Percentiles rank a stretch among this genome's conserved stretches.
Evolutionary conservation across 2,888 invertebrate genomes (phyloP).

Genomic region (Amiota minor): DNA sequence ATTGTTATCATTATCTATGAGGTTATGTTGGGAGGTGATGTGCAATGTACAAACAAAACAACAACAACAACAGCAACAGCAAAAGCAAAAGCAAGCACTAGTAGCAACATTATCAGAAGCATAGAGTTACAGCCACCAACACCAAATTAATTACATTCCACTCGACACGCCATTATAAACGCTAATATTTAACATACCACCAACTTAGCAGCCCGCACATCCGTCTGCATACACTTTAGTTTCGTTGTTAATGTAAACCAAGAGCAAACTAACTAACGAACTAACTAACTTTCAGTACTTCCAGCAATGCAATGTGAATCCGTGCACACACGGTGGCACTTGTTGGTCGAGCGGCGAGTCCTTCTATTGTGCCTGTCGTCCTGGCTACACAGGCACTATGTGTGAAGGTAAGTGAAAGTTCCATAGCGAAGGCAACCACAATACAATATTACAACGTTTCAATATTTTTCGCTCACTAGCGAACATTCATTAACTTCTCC

Average conservation of each 20-base stretch:
- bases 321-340: conserved; percentile 84
- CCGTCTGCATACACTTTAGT: conserved; percentile 5
- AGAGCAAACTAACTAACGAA: conserved; percentile 30
- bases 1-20: no score
- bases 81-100: neutral
- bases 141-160: conserved; percentile 65
- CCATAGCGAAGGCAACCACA: neutral
- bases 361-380: conserved; percentile 86
- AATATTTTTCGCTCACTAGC: no score
- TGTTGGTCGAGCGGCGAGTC: conserved; percentile 85
- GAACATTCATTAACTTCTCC: conserved; percentile 41
- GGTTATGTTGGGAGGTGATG: neutral
- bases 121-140: conserved; percentile 39
- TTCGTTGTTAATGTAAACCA: conserved; percentile 23
- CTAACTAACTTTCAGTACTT: conserved; percentile 58
- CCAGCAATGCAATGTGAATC: conserved; percentile 82
- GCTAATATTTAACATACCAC: conserved; percentile 59
- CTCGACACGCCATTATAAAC: conserved; percentile 50
- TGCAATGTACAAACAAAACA: conserved; percentile 19
- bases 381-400: conserved; percentile 85
- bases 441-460: no score
- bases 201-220: conserved; percentile 35
- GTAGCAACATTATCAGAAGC: neutral
- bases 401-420: conserved; percentile 80
- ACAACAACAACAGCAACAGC: neutral